These are phyloP conservation scores for Pangasius larnaudii DNA, from an alignment of 2,797 vertebrate species.

Conservation along the genomic window DNA sequence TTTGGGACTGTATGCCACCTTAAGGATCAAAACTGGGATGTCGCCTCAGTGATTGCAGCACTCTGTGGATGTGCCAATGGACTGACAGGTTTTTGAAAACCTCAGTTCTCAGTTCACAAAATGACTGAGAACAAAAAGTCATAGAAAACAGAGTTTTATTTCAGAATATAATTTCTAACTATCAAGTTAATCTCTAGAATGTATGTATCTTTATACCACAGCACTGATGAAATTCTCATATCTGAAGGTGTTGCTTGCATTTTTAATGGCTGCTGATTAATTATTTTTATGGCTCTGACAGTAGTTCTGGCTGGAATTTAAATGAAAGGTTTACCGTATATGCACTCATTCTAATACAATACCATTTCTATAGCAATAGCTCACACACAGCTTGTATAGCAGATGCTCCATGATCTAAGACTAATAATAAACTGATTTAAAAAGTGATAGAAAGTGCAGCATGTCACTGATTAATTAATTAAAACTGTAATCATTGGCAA, in stretches of 20 bases:
- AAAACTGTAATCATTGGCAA: not conserved
- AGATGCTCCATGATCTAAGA: not conserved
- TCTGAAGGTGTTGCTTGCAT: not conserved
- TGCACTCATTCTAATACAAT: not conserved
- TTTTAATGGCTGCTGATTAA: not conserved
- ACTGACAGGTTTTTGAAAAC: conserved; percentile 1
- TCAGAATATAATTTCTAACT: not conserved
- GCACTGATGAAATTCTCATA: not conserved
- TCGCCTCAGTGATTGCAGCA: not conserved
- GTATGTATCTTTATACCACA: not conserved
- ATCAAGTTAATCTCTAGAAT: not conserved
- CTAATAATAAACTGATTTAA: not conserved
- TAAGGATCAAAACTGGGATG: conserved; percentile 61
- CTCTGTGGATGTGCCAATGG: not conserved
- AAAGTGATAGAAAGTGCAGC: not conserved
- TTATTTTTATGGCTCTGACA: too few relatives aligned
- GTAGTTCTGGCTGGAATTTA: not conserved
- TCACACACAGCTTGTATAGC: not conserved
- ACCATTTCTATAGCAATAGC: not conserved
- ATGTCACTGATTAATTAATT: not conserved
- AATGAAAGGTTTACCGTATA: not conserved
- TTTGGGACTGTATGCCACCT: conserved; percentile 87
- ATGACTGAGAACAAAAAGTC: not conserved
- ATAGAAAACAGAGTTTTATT: not conserved
- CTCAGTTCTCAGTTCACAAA: not conserved